Percentiles rank a stretch among this genome's conserved stretches.
phyloP scores from a whole-genome alignment of 2,113 vertebrate species.

The Falcunculus frontatus region DNA sequence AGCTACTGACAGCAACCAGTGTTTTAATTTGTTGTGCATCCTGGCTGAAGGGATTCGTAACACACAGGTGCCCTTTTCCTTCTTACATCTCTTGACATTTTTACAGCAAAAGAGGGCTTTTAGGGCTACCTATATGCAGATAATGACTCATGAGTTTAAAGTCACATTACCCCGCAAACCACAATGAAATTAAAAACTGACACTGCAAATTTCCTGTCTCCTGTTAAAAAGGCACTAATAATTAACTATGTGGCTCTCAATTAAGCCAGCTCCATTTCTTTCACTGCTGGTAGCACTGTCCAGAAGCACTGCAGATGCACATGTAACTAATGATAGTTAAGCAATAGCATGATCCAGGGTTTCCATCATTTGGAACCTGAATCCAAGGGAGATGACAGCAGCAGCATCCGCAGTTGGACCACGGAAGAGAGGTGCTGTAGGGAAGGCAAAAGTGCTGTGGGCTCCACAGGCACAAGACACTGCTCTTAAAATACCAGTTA shows the following conservation, averaged over 20 bases:
- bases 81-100: not conserved
- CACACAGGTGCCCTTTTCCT: not conserved
- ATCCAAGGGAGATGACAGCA: not conserved
- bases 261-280: constrained; percentile 15
- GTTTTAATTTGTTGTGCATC: not conserved
- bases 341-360: not conserved
- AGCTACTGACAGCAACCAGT: not conserved
- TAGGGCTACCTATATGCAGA: not conserved
- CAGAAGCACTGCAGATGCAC: not conserved
- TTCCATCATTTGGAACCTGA: not conserved
- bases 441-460: not conserved
- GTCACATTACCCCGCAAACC: not conserved
- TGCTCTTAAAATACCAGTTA: not conserved
- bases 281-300: not conserved
- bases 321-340: not conserved
- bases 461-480: fast-evolving
- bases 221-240: not conserved
- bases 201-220: not conserved
- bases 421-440: not conserved
- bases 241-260: constrained; percentile 30
- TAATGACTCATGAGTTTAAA: not conserved
- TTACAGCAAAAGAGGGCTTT: not conserved
- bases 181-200: constrained; percentile 40
- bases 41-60: not conserved
- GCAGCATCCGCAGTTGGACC: not conserved